A percentile compares a stretch with the other conserved stretches of the same genome.
phyloP scores from a whole-genome alignment of 2,888 invertebrate genomes.

The Eupeodes latifasciatus region DNA sequence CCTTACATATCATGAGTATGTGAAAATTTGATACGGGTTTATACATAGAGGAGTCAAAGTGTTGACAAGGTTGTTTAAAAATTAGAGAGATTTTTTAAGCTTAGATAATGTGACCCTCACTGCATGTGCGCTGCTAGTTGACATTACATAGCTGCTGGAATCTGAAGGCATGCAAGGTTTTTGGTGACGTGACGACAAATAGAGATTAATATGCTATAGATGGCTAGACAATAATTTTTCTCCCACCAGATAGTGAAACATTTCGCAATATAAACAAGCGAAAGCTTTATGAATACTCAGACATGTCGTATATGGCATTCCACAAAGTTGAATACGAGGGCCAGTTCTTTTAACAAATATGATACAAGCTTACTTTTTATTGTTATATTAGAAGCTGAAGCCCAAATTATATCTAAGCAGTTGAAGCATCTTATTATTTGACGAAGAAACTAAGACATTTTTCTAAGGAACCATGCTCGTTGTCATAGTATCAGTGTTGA shows the following conservation, averaged over 20 bases:
- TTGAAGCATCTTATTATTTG: too few species aligned
- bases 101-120: constrained; percentile 37
- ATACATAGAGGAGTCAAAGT: constrained; percentile 45
- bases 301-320: too few species aligned
- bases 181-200: constrained; percentile 48
- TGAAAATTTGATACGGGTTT: constrained; percentile 31
- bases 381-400: too few species aligned
- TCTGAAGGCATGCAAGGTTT: constrained; percentile 4
- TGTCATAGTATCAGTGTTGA: too few species aligned
- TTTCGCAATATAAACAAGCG: neutral
- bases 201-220: constrained; percentile 18
- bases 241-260: neutral
- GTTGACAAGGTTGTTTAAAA: constrained; percentile 74
- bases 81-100: constrained; percentile 60
- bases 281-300: neutral
- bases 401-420: too few species aligned
- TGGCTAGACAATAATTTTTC: neutral
- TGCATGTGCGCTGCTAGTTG: neutral
- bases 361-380: too few species aligned
- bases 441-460: too few species aligned
- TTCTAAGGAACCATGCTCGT: too few species aligned
- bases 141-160: neutral
- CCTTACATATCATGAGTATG: neutral
- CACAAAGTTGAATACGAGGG: too few species aligned
- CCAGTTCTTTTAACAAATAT: too few species aligned